These are phyloP conservation scores for Myopa testacea DNA, from an alignment of 2,888 invertebrate species.

Conservation along the genomic window DNA sequence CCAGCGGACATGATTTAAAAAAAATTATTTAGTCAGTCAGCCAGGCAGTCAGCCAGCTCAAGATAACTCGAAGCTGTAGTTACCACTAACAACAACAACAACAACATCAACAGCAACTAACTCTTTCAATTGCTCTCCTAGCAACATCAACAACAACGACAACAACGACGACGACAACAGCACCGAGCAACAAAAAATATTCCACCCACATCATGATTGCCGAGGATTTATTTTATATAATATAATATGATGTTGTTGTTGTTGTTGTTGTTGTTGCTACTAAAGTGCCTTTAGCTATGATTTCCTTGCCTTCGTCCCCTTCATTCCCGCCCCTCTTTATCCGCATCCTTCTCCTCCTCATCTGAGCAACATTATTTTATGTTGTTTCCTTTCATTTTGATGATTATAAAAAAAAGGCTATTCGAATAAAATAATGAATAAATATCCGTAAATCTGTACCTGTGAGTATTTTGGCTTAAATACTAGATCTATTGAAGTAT, in stretches of 20 bases:
- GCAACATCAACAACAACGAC: slow-evolving; percentile 28
- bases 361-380: too few species aligned
- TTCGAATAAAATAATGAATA: too few species aligned
- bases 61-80: not conserved
- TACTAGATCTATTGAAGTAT: too few species aligned
- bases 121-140: slow-evolving; percentile 6
- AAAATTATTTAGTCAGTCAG: not conserved
- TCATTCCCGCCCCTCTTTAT: not conserved
- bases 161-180: slow-evolving; percentile 33
- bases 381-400: too few species aligned
- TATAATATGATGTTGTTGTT: not conserved
- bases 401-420: too few species aligned
- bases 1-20: not conserved
- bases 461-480: too few species aligned
- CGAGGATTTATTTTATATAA: not conserved
- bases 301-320: not conserved
- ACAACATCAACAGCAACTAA: not conserved
- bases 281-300: not conserved
- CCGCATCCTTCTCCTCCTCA: not conserved
- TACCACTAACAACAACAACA: slow-evolving; percentile 5
- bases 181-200: slow-evolving; percentile 39
- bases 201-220: slow-evolving; percentile 11
- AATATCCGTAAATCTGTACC: too few species aligned
- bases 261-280: not conserved
- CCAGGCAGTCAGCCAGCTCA: slow-evolving; percentile 21